Conservation (phyloP, 2,797 vertebrate genomes). For the Loriculus beryllinus region DNA sequence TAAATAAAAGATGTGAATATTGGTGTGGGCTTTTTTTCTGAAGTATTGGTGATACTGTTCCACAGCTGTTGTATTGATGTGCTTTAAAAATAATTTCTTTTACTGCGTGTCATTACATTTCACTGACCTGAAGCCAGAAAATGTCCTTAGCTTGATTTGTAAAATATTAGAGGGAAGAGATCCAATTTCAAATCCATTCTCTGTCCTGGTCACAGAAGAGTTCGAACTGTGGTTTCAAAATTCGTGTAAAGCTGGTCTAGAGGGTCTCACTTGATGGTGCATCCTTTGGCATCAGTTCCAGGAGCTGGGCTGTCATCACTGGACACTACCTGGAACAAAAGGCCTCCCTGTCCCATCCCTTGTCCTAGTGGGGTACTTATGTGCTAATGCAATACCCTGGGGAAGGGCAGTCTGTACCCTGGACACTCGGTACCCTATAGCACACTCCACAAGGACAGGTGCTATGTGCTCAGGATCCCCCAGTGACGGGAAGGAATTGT, state of each 20-base stretch:
- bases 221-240: neutral
- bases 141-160: neutral
- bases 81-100: neutral
- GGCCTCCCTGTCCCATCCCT: neutral
- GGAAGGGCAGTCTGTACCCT: neutral
- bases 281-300: neutral
- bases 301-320: neutral
- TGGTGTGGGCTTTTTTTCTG: neutral
- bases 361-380: neutral
- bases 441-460: rapidly evolving
- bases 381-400: neutral
- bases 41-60: neutral
- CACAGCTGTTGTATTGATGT: neutral
- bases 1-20: neutral
- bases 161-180: neutral
- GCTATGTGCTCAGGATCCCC: neutral
- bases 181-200: neutral
- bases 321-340: neutral
- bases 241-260: neutral
- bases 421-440: neutral
- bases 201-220: neutral
- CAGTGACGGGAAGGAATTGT: neutral
- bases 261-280: rapidly evolving
- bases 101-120: neutral
- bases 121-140: neutral